These are phyloP conservation scores for Chrysomallon squamiferum DNA, from an alignment of 1,140 invertebrate genomes.

Conservation along the genomic window DNA sequence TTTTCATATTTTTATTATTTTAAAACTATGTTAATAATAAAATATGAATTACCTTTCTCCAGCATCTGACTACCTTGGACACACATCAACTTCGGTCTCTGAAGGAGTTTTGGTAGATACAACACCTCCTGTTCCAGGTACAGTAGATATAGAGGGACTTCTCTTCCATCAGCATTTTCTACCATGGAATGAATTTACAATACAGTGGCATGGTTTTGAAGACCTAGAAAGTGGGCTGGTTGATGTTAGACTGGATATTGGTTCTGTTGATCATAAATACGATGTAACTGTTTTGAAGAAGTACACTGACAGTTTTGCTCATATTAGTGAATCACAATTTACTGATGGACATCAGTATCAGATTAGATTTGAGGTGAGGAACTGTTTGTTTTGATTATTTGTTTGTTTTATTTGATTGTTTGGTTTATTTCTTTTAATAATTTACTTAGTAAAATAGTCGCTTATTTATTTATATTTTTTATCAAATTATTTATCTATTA, in stretches of 20 bases:
- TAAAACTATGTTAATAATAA: too few species aligned
- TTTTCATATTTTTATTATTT: too few species aligned
- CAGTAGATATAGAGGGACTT: conserved; percentile 1
- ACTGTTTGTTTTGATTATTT: too few species aligned
- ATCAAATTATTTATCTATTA: too few species aligned
- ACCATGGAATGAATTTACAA: background rate
- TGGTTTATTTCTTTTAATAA: too few species aligned
- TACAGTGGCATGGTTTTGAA: conserved; percentile 17
- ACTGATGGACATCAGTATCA: conserved; percentile 18
- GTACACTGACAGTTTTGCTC: background rate
- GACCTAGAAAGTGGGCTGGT: conserved; percentile 13
- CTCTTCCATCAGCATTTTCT: background rate
- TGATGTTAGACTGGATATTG: background rate
- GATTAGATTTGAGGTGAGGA: conserved; percentile 8
- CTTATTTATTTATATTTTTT: too few species aligned
- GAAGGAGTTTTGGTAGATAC: conserved; percentile 6
- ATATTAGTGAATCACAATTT: background rate
- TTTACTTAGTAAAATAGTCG: too few species aligned
- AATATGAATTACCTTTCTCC: too few species aligned
- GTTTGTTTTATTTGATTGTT: too few species aligned
- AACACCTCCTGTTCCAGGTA: conserved; percentile 8
- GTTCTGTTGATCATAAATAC: background rate
- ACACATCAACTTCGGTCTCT: conserved; percentile 8
- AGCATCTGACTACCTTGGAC: conserved; percentile 14
- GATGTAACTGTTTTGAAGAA: conserved; percentile 1